A percentile compares a stretch with the other conserved stretches of the same genome.
Evolutionary conservation across 2,113 vertebrate genomes (phyloP).

Genomic region (Pelmatolapia mariae): DNA sequence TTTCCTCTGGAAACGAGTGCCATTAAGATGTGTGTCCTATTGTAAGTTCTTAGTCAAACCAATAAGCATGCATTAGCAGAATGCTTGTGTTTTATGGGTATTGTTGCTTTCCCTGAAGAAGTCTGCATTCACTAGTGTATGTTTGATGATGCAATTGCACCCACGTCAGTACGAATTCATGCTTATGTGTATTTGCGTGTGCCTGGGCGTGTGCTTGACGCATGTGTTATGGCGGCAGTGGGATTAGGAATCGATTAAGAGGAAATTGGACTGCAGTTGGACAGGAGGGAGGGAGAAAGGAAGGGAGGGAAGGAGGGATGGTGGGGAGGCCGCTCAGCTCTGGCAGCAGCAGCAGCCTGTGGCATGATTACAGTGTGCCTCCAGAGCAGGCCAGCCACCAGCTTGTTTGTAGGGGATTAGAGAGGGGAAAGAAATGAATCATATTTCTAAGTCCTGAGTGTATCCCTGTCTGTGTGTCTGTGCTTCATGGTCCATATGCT

Average conservation of each 20-base stretch:
- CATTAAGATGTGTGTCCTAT: neutral
- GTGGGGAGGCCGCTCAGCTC: constrained; percentile 9
- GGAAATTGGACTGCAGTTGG: constrained; percentile 49
- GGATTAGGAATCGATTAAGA: constrained; percentile 73
- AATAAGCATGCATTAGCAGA: neutral
- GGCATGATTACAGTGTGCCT: constrained; percentile 59
- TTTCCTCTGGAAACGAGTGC: neutral
- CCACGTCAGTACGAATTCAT: neutral
- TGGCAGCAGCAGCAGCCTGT: constrained; percentile 27
- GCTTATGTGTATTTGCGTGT: neutral
- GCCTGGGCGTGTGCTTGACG: neutral
- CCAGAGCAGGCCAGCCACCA: constrained; percentile 50
- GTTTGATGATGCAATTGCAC: neutral
- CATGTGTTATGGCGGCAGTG: neutral
- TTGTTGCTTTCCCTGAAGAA: neutral
- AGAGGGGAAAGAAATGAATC: constrained; percentile 72
- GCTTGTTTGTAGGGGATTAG: constrained; percentile 68
- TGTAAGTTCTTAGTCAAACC: neutral
- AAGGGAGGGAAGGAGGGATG: neutral
- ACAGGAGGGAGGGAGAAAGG: neutral
- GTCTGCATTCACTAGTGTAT: neutral
- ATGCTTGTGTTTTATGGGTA: neutral
- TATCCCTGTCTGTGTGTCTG: constrained; percentile 51
- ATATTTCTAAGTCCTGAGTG: constrained; percentile 71
- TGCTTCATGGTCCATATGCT: constrained; percentile 57